Conservation (phyloP, 2,113 vertebrate genomes). For the Trematocara unimaculatum region DNA sequence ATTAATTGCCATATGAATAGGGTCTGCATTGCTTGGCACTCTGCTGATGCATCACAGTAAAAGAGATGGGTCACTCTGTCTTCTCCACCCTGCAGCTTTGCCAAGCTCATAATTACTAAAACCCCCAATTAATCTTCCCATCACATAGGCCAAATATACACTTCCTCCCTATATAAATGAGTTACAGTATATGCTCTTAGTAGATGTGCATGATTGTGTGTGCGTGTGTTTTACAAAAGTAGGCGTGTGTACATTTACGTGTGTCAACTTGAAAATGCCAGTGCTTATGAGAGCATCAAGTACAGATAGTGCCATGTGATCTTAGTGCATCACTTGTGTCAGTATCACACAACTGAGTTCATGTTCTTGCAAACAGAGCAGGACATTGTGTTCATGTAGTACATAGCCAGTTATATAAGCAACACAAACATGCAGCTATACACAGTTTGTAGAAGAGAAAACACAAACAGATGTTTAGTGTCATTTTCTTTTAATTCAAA, state of each 20-base stretch:
- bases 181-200: conserved; percentile 44
- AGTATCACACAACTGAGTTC: not conserved
- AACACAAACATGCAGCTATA: not conserved
- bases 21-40: conserved; percentile 66
- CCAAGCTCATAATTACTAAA: conserved; percentile 76
- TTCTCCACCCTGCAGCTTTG: conserved; percentile 64
- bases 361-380: not conserved
- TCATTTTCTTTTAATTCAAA: conserved; percentile 7
- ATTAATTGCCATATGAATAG: conserved; percentile 79
- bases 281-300: conserved; percentile 2
- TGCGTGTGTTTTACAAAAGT: not conserved
- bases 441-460: not conserved
- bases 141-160: conserved; percentile 70
- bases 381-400: not conserved
- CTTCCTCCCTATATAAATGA: conserved; percentile 61
- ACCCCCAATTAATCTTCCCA: conserved; percentile 76
- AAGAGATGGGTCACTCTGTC: conserved; percentile 74
- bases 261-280: not conserved
- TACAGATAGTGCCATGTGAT: not conserved
- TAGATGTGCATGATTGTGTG: conserved; percentile 2
- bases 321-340: not conserved
- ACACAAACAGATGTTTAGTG: not conserved
- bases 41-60: conserved; percentile 70
- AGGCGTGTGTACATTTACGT: not conserved
- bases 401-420: not conserved